Evolutionary conservation across 2,113 vertebrate species (phyloP), one percentile per base, ranked within the genome.

Genomic region (Catharus minimus): DNA sequence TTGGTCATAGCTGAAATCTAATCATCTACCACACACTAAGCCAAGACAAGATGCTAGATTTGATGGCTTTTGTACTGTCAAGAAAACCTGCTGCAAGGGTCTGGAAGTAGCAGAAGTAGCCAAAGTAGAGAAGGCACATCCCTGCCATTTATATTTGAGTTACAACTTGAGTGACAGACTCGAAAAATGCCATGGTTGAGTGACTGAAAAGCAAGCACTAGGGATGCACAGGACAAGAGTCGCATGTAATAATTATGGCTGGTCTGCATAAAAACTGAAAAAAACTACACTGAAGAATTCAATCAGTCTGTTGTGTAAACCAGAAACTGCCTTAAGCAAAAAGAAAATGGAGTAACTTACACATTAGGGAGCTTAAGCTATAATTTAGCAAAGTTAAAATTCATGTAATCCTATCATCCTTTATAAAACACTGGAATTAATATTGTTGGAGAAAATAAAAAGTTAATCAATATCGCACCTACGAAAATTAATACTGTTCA

Each of bases 371-470:
- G n/a, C 62, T 87, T 75, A 89, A 82, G 11, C 43, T 87, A 33
- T 82, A 82, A 89, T 94, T 94, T 85, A 95, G 67, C n/a, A 41
- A 89, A 92, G 62, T 89, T 90, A 82, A 92, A 93, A 91, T 85
- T 94, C 7, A 66, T 84, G 74, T 92, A 94, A 95, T 92, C 74
- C 78, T 88, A 57, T 89, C 74, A 94, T 84, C 71, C 55, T 66
- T 93, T 84, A 64, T 69, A 67, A 89, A 92, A 90, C 86, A 84
- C 56, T 44, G 24, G 55, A 95, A 87, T 95, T 90, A 92, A 76
- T 78, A 73, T 21, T 87, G 60, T 85, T 91, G 77, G 58, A 90
- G 84, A 87, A 92, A 93, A 94, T 78, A 78, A 91, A 78, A 95
- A 65, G 58, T 84, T 94, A 89, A 95, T 95, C 86, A 93, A 87